Conservation (phyloP, 1,140 invertebrate genomes). For the Halesus radiatus region DNA sequence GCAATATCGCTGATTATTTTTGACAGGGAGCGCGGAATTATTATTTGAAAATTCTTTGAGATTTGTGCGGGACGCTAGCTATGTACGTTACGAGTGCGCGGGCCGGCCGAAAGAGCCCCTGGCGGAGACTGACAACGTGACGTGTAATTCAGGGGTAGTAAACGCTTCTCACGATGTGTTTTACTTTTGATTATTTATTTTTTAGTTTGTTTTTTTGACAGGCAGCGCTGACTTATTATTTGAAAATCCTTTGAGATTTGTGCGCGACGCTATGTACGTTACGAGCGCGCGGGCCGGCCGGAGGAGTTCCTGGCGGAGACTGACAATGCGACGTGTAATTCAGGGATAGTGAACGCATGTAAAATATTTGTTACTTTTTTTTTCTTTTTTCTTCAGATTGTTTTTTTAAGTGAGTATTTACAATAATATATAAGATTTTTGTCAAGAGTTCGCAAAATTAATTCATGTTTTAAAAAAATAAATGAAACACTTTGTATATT, state of each 20-base stretch:
- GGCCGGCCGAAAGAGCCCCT: conserved; percentile 1
- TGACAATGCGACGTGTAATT: not conserved
- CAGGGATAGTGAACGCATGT: no score
- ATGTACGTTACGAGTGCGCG: not conserved
- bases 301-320: not conserved
- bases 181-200: no score
- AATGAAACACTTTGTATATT: no score
- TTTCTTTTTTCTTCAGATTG: no score
- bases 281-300: conserved; percentile 1
- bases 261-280: not conserved
- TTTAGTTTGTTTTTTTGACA: no score
- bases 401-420: no score
- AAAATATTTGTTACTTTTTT: no score
- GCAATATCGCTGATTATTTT: conserved; percentile 54
- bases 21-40: conserved; percentile 50
- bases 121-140: not conserved
- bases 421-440: no score
- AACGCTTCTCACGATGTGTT: no score
- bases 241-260: conserved; percentile 51
- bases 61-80: conserved; percentile 21
- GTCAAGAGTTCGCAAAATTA: no score
- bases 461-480: no score
- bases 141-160: no score
- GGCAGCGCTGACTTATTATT: conserved; percentile 45
- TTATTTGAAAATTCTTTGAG: conserved; percentile 49